Evolutionary conservation across 1,140 invertebrate species (phyloP).

Genomic region (Drosophila nikananu): DNA sequence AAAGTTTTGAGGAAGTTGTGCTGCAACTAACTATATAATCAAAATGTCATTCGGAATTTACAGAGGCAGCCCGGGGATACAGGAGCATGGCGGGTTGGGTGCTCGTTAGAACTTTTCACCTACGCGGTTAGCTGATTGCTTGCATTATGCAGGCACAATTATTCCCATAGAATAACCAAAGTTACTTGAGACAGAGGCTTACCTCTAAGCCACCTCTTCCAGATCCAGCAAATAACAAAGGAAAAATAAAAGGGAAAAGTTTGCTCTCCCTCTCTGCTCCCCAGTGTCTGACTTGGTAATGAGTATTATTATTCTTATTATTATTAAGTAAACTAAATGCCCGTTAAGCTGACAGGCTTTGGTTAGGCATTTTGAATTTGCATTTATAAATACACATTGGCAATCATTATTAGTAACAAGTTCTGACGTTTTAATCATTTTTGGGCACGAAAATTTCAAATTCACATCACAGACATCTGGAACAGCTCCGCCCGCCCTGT

Average conservation of each 20-base stretch:
- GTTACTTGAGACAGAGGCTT: slow-evolving; percentile 3
- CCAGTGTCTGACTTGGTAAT: slow-evolving; percentile 22
- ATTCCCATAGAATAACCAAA: slow-evolving; percentile 14
- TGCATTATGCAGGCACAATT: slow-evolving; percentile 26
- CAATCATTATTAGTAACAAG: slow-evolving; percentile 76
- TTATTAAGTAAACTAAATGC: slow-evolving; percentile 70
- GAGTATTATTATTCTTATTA: slow-evolving; percentile 58
- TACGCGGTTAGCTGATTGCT: slow-evolving; percentile 9
- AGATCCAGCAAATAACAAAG: slow-evolving; percentile 17
- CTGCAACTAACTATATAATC: slow-evolving; percentile 13
- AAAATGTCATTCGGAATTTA: slow-evolving; percentile 33
- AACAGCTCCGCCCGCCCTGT: slow-evolving; percentile 3
- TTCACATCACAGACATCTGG: slow-evolving; percentile 45
- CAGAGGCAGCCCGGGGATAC: background rate
- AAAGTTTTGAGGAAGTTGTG: slow-evolving; percentile 11
- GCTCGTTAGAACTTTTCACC: slow-evolving; percentile 3
- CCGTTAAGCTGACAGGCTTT: slow-evolving; percentile 52
- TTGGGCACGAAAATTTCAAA: slow-evolving; percentile 50
- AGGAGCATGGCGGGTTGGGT: background rate
- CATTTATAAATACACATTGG: slow-evolving; percentile 79
- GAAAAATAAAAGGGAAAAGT: background rate
- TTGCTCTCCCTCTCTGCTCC: too few relatives aligned
- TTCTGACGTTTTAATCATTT: slow-evolving; percentile 63
- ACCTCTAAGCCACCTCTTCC: slow-evolving; percentile 25
- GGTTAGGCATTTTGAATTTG: slow-evolving; percentile 64